Conservation (phyloP, 1,140 invertebrate genomes). For the Mesaphorura yosii region DNA sequence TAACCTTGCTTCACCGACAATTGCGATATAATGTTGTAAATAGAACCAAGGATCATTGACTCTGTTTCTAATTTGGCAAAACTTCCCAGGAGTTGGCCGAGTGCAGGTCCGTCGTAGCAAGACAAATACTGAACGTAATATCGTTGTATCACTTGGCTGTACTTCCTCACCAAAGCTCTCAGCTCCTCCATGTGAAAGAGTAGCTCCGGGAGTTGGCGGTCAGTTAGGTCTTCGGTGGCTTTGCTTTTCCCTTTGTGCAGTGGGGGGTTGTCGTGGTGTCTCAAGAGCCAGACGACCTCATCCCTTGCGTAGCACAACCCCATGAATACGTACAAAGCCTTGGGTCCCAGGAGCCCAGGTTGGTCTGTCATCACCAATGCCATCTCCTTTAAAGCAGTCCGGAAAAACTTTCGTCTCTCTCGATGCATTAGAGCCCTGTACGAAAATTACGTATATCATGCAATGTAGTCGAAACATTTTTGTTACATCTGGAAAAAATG, state of each 20-base stretch:
- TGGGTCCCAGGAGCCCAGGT: conserved; percentile 90
- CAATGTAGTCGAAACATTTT: not conserved
- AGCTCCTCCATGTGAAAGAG: conserved; percentile 97
- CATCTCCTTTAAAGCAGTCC: conserved; percentile 89
- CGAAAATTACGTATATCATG: conserved; percentile 17
- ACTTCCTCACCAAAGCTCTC: conserved; percentile 76
- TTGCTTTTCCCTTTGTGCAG: conserved; percentile 72
- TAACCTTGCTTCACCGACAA: conserved; percentile 77
- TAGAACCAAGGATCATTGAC: conserved; percentile 80
- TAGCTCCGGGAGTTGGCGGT: conserved; percentile 89
- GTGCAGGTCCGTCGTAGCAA: conserved; percentile 84
- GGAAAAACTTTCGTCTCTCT: conserved; percentile 89
- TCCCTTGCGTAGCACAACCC: conserved; percentile 87
- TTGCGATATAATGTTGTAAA: conserved; percentile 77
- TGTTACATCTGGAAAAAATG: not conserved
- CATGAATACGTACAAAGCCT: conserved; percentile 93
- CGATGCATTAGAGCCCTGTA: conserved; percentile 66
- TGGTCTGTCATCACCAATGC: conserved; percentile 93
- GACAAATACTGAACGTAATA: conserved; percentile 96
- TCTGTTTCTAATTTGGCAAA: conserved; percentile 80
- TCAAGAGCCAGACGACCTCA: conserved; percentile 91
- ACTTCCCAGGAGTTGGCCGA: conserved; percentile 72
- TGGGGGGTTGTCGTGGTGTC: conserved; percentile 92
- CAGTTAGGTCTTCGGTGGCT: conserved; percentile 75
- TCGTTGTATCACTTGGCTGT: conserved; percentile 91